Base-by-base conservation (phyloP, 1,140 invertebrate genomes). In the Ceratina japonica region DNA sequence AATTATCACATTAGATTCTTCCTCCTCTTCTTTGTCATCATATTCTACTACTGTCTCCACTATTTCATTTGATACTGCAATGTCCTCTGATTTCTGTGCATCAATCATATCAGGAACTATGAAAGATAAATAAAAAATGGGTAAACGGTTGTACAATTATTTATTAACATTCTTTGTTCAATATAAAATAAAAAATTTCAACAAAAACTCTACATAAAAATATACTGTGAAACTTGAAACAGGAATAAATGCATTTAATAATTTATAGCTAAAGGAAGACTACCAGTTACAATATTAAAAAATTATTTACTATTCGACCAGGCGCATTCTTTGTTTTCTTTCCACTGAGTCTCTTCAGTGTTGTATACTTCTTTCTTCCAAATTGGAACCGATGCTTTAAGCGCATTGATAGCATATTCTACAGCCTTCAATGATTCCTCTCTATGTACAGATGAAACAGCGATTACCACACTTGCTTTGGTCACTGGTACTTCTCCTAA, bases 361-460 rank as follows among this genome's bases (percentile, higher is more conserved):
- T 94, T 94, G 92, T 98, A 99, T 20, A 97, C 92, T 94, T 99
- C 98, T 91, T 98, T 98, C 92, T 99, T 99, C 98, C 98, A 99
- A 75, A 99, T 98, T 3, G 98, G 98, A 65, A 99, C 97, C 18
- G 93, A 94, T 58, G 95, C 94, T 93, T 99, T 99, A 0, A 99
- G 91, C 79, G 93, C 93, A 87, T 99, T 95, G 75, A 99, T 98
- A 75, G 96, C 96, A 93, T 94, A 96, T 63, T 96, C 93, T 0
- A 98, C 95, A 54, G 97, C 97, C 87, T 96, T 94, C 7, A 99
- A 91, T 7, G 97, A 96, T 75, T 97, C 97, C 78, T 94, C 92
- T 70, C 98, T 93, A 90, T 99, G 98, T 0, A 96, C 94, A 15
- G 98, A 98, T 59, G 97, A 97, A 59, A 98, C 94, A 0, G 97